Conservation (phyloP, 2,888 invertebrate species). For the Gymnoscelis rufifasciata region DNA sequence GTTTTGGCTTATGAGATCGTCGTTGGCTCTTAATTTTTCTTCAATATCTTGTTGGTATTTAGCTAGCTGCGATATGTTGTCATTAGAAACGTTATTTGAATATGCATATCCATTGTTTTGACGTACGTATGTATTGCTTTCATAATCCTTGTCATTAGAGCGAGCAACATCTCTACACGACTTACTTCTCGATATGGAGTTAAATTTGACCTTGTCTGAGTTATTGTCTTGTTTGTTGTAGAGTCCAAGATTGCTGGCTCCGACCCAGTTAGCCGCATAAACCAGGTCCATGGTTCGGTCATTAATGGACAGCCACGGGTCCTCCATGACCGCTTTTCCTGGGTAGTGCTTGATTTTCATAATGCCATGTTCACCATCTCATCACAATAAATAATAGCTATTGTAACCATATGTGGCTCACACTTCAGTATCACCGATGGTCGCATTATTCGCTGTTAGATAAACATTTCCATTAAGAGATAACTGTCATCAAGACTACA, state of each 20-base stretch:
- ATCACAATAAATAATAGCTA: background rate
- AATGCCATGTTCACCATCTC: conserved; percentile 39
- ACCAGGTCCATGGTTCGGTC: conserved; percentile 86
- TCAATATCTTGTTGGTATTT: conserved; percentile 82
- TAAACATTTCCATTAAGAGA: conserved; percentile 10
- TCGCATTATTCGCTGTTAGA: conserved; percentile 42
- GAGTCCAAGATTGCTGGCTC: conserved; percentile 79
- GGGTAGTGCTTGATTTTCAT: conserved; percentile 93
- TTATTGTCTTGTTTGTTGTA: conserved; percentile 58
- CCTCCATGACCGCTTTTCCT: conserved; percentile 89
- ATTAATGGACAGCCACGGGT: conserved; percentile 82
- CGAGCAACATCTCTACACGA: conserved; percentile 70
- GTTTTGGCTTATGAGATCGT: conserved; percentile 73
- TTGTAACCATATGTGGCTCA: conserved; percentile 12
- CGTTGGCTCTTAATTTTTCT: conserved; percentile 72
- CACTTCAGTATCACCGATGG: conserved; percentile 29
- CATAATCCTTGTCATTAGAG: conserved; percentile 51
- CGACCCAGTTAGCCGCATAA: conserved; percentile 92
- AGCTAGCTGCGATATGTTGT: conserved; percentile 76
- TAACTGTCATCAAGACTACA: background rate
- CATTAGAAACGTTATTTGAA: conserved; percentile 54
- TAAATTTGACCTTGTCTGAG: conserved; percentile 57
- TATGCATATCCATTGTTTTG: conserved; percentile 57
- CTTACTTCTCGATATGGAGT: conserved; percentile 73
- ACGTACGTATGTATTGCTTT: conserved; percentile 50